phyloP scores from a whole-genome alignment of 2,888 invertebrate species.

The Nomada ruficornis region DNA sequence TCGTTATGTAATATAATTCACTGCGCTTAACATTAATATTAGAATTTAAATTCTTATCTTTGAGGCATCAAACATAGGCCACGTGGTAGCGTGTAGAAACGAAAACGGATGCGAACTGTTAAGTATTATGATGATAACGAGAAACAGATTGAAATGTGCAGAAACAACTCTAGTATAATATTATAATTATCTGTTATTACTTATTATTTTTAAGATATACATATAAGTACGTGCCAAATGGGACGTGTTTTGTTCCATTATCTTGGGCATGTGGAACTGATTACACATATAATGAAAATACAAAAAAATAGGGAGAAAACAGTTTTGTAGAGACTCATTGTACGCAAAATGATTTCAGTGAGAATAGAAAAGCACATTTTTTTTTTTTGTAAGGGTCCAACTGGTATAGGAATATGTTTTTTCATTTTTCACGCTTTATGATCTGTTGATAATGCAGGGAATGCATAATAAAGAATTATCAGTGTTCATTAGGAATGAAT shows the following conservation, averaged over 20 bases:
- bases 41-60: slow-evolving; percentile 1
- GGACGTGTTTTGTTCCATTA: slow-evolving; percentile 50
- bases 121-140: slow-evolving; percentile 63
- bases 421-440: neutral
- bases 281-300: slow-evolving; percentile 54
- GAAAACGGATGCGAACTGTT: slow-evolving; percentile 53
- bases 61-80: slow-evolving; percentile 33
- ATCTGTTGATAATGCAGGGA: neutral
- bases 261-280: slow-evolving; percentile 69
- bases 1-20: slow-evolving; percentile 19
- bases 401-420: slow-evolving; percentile 2
- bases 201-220: slow-evolving; percentile 63
- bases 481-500: neutral
- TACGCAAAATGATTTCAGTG: slow-evolving; percentile 24
- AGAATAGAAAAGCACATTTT: slow-evolving; percentile 17
- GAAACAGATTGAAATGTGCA: slow-evolving; percentile 31
- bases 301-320: slow-evolving; percentile 5
- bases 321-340: slow-evolving; percentile 48
- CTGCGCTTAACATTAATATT: slow-evolving; percentile 5
- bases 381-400: slow-evolving; percentile 17
- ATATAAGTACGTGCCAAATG: slow-evolving; percentile 45
- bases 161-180: slow-evolving; percentile 53
- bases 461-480: neutral
- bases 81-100: slow-evolving; percentile 47
- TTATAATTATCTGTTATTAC: slow-evolving; percentile 64